These are phyloP conservation scores for Macaria liturata DNA, from an alignment of 2,888 invertebrate genomes.

Conservation along the genomic window DNA sequence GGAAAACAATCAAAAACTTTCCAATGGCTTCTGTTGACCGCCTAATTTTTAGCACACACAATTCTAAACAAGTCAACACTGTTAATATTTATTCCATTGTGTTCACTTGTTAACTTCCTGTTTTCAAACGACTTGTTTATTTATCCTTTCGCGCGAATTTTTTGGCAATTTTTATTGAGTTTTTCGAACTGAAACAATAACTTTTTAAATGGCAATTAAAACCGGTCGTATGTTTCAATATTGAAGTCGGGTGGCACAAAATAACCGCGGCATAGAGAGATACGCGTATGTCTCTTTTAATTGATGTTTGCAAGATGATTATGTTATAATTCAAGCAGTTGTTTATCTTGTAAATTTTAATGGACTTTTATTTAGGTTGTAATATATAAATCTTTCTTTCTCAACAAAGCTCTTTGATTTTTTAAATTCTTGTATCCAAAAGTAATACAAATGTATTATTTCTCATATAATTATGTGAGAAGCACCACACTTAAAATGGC, in stretches of 20 bases:
- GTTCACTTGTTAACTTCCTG: not conserved
- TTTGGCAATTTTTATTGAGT: not conserved
- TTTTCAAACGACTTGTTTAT: conserved; percentile 1
- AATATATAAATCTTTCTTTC: no score
- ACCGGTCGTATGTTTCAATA: conserved; percentile 21
- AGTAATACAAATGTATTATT: no score
- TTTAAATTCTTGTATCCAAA: no score
- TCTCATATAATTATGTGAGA: no score
- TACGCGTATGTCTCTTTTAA: not conserved
- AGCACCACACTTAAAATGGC: no score
- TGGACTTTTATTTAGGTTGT: no score
- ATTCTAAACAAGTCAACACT: not conserved
- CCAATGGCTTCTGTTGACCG: no score
- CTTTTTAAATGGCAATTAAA: conserved; percentile 25
- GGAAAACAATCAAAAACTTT: no score
- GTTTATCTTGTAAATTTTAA: no score
- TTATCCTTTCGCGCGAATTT: not conserved
- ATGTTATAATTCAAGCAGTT: no score
- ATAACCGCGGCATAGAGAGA: conserved; percentile 1
- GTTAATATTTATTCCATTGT: not conserved
- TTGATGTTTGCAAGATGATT: not conserved
- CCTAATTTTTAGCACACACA: no score
- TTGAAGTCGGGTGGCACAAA: conserved; percentile 9
- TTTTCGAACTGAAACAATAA: conserved; percentile 1
- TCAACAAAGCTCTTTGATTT: no score